A percentile compares a stretch with the other conserved stretches of the same genome.
Conservation (phyloP, 2,797 vertebrate species). For the Coendou prehensilis region DNA sequence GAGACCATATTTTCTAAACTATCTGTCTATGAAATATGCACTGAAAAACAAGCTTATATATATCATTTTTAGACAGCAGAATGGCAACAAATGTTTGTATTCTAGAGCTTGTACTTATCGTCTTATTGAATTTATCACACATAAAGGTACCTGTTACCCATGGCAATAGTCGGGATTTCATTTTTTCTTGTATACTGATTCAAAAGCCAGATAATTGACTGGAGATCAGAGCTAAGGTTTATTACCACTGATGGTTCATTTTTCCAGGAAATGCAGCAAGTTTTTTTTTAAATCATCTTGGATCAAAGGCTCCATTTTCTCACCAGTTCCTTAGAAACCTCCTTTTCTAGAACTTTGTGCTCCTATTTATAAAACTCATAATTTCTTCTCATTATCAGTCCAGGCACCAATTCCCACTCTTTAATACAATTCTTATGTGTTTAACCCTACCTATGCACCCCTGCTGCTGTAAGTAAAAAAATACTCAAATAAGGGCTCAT, state of each 20-base stretch:
- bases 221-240: background rate
- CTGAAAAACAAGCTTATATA: constrained; percentile 39
- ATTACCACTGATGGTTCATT: background rate
- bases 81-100: background rate
- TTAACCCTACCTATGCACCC: background rate
- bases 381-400: background rate
- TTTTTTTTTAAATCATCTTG: constrained; percentile 7
- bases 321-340: constrained; percentile 1
- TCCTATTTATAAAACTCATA: constrained; percentile 19
- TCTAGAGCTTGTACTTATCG: background rate
- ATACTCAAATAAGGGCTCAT: background rate
- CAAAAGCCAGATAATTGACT: background rate
- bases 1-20: constrained; percentile 8
- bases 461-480: background rate
- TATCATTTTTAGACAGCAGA: constrained; percentile 41
- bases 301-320: constrained; percentile 26
- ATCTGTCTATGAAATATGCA: background rate
- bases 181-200: background rate
- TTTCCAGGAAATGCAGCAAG: background rate
- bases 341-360: background rate
- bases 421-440: background rate
- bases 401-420: background rate
- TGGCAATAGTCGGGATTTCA: background rate
- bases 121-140: background rate
- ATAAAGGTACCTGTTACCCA: background rate